Evolutionary conservation across 2,113 vertebrate genomes (phyloP).

Genomic region (Tachysurus fulvidraco): DNA sequence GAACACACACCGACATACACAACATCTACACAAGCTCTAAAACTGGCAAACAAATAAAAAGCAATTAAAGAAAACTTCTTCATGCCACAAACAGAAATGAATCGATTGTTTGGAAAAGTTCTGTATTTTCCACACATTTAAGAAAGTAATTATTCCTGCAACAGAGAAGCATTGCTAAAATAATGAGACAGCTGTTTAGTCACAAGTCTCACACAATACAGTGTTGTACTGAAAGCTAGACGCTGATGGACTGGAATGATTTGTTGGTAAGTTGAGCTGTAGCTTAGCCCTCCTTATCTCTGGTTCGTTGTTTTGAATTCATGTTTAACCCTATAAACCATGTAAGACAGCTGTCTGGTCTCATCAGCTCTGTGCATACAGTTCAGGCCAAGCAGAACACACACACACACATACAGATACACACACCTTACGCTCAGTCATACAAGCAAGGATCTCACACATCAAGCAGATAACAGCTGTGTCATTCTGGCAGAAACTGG

Average conservation of each 20-base stretch:
- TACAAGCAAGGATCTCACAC: constrained; percentile 11
- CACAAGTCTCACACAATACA: constrained; percentile 4
- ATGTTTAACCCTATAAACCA: constrained; percentile 38
- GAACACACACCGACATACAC: constrained; percentile 19
- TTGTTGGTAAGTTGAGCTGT: constrained; percentile 20
- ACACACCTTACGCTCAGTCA: constrained; percentile 9
- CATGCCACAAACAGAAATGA: constrained; percentile 4
- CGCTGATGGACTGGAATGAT: constrained; percentile 19
- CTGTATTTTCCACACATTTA: constrained; percentile 8
- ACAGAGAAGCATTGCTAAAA: constrained; percentile 40
- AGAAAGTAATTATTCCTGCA: constrained; percentile 44
- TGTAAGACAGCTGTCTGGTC: constrained; percentile 43
- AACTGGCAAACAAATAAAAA: not conserved
- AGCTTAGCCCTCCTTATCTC: not conserved
- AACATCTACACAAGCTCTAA: not conserved
- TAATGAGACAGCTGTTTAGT: constrained; percentile 40
- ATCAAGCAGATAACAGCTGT: constrained; percentile 21
- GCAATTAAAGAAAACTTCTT: constrained; percentile 24
- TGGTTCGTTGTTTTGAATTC: constrained; percentile 27
- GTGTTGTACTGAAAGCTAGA: constrained; percentile 9
- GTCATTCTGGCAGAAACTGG: constrained; percentile 36
- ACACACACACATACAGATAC: constrained; percentile 2
- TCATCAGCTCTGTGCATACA: constrained; percentile 26
- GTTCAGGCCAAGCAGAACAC: constrained; percentile 1
- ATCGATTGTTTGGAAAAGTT: constrained; percentile 19